These are phyloP conservation scores for Egretta garzetta DNA, from an alignment of 2,113 vertebrate genomes.

Conservation along the genomic window DNA sequence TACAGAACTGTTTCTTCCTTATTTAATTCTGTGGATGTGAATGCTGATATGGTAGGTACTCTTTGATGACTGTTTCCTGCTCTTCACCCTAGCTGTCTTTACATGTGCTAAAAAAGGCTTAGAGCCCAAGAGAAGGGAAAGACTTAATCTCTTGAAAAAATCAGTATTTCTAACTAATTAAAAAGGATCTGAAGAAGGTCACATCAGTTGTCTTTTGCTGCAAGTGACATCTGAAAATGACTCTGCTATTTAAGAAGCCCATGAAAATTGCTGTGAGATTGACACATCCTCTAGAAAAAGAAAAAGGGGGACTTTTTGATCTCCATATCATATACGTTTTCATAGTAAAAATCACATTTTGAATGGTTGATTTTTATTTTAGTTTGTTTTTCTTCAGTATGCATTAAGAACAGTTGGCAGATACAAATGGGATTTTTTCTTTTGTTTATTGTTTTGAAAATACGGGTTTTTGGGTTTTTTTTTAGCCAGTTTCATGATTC, in stretches of 20 bases:
- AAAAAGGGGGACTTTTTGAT: background rate
- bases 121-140: background rate
- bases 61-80: background rate
- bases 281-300: background rate
- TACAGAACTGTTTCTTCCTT: background rate
- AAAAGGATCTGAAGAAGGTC: background rate
- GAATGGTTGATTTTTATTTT: background rate
- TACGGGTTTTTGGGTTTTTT: background rate
- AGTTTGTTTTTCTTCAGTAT: background rate
- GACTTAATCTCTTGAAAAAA: background rate
- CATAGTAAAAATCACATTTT: background rate
- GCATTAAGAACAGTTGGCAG: background rate
- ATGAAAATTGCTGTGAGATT: background rate
- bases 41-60: background rate
- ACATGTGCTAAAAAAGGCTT: background rate
- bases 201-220: rapidly evolving
- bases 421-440: background rate
- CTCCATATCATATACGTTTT: background rate
- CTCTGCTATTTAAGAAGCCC: background rate
- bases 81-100: background rate
- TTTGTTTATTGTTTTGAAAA: background rate
- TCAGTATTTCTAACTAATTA: background rate
- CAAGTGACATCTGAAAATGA: background rate
- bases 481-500: background rate
- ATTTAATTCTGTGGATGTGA: background rate